Evolutionary conservation across 2,113 vertebrate species (phyloP), one percentile per base, ranked within the genome.

Genomic region (Zosterops borbonicus): DNA sequence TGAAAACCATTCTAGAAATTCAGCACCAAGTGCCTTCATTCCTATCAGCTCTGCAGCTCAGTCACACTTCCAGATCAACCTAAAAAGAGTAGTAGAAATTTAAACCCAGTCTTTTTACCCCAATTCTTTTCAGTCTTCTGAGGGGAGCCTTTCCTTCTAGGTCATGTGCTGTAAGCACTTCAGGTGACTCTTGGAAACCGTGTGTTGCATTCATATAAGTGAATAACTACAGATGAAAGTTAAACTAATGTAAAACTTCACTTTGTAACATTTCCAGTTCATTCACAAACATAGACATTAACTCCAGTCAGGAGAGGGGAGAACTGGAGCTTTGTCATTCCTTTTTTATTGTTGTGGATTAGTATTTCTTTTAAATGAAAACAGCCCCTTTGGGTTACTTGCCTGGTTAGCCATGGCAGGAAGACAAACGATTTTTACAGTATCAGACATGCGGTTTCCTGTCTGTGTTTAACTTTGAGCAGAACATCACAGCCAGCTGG

Each of bases 371-470:
- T 96, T 97, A 98, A 98, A 97, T 96, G 96, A 97, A 98, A 98
- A 97, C 97, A 98, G 97, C 85, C 82, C 94, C 90, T 95, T 87
- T 94, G 95, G 95, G 95, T 98, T 97, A 93, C 94, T 97, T 95
- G 97, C 94, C 96, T 97, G 95, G 87, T 97, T 97, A 91, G 74
- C 95, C 92, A 92, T 98, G 97, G 97, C 98, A 98, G 97, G 97
- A 97, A 98, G 97, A 98, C 96, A 97, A 97, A 98, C 79, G 95
- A 96, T 97, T 97, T 97, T 97, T 98, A 98, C 98, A 98, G 98
- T 98, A 98, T 99, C 98, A 99, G 99, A 99, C 99, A 97, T 98
- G 98, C 94, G 98, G 99, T 99, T 99, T 99, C 99, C 99, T 99
- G 99, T 99, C 98, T 98, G 96, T 97, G 97, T 98, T 98, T 98